Conservation (phyloP, 2,888 invertebrate species). For the Morpho deidamia region DNA sequence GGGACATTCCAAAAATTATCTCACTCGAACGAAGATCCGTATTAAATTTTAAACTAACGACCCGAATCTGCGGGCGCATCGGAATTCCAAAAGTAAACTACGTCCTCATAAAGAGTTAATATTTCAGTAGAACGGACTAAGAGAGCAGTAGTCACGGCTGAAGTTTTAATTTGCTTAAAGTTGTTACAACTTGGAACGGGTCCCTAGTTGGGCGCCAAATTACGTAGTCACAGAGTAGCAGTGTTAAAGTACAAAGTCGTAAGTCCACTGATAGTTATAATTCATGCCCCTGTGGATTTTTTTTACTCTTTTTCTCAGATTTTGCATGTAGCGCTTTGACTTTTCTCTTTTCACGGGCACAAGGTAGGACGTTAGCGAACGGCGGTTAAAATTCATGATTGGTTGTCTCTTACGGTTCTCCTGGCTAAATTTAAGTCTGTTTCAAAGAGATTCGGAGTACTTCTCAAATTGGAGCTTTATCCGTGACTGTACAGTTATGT, state of each 20-base stretch:
- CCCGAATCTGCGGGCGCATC: slow-evolving; percentile 47
- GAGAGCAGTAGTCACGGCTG: slow-evolving; percentile 66
- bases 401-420: slow-evolving; percentile 29
- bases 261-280: slow-evolving; percentile 66
- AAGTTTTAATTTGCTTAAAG: slow-evolving; percentile 78
- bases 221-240: slow-evolving; percentile 51
- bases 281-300: slow-evolving; percentile 52
- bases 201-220: slow-evolving; percentile 72
- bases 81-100: slow-evolving; percentile 58
- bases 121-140: slow-evolving; percentile 68
- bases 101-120: slow-evolving; percentile 73
- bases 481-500: slow-evolving; percentile 18
- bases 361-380: slow-evolving; percentile 21
- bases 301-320: slow-evolving; percentile 37
- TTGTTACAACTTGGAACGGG: slow-evolving; percentile 74
- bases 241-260: slow-evolving; percentile 46
- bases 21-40: slow-evolving; percentile 46
- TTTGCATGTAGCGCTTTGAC: slow-evolving; percentile 35
- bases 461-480: slow-evolving; percentile 14
- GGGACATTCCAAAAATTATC: slow-evolving; percentile 41
- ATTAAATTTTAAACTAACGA: slow-evolving; percentile 66
- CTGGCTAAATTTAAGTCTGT: slow-evolving; percentile 24
- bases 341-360: slow-evolving; percentile 20
- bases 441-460: slow-evolving; percentile 23
- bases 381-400: slow-evolving; percentile 34